Evolutionary conservation across 2,888 invertebrate genomes (phyloP).

Genomic region (Athetis lepigone): DNA sequence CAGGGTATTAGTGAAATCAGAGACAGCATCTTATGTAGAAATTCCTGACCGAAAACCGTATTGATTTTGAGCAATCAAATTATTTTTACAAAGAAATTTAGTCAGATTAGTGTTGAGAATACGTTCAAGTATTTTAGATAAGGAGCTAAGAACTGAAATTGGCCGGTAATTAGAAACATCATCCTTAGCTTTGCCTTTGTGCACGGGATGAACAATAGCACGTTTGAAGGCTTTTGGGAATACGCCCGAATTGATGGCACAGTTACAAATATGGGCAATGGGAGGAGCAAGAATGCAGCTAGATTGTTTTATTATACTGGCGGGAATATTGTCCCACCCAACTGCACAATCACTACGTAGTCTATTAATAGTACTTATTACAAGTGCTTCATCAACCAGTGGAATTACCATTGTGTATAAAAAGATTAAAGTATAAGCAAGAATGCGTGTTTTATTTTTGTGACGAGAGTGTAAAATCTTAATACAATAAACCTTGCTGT

Average conservation of each 20-base stretch:
- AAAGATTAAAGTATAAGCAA: not conserved
- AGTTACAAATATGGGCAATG: not conserved
- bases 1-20: too few relatives aligned
- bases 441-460: not conserved
- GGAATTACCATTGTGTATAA: too few relatives aligned
- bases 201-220: too few relatives aligned
- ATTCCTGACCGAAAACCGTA: too few relatives aligned
- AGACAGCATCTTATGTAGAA: too few relatives aligned
- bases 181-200: not conserved
- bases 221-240: too few relatives aligned
- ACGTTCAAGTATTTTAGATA: not conserved
- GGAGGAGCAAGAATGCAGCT: not conserved
- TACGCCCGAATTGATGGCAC: too few relatives aligned
- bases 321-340: not conserved
- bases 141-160: not conserved
- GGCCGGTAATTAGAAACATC: not conserved
- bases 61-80: too few relatives aligned
- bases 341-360: too few relatives aligned
- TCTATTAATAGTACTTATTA: too few relatives aligned
- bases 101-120: not conserved
- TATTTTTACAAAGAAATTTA: not conserved
- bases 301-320: not conserved
- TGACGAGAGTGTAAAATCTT: not conserved
- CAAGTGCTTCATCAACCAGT: too few relatives aligned
- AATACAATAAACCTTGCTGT: constrained; percentile 31